These are phyloP conservation scores for Phyllopteryx taeniolatus DNA, from an alignment of 2,113 vertebrate genomes.

Conservation along the genomic window DNA sequence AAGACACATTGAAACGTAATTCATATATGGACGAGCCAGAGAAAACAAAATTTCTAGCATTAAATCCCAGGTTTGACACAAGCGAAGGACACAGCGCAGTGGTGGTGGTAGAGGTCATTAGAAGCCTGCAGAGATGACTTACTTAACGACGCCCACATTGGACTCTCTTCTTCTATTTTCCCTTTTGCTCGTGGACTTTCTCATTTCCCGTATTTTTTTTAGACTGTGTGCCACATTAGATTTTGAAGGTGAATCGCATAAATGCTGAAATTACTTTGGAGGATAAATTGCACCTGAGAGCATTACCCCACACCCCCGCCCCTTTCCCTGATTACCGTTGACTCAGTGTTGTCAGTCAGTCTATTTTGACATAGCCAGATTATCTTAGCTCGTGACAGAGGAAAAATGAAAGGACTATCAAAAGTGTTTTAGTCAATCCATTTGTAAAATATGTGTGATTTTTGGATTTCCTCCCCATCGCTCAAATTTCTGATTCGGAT, in stretches of 20 bases:
- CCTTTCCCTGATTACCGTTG: constrained; percentile 51
- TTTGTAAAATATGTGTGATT: constrained; percentile 62
- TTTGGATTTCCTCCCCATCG: constrained; percentile 44
- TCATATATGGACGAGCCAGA: constrained; percentile 43
- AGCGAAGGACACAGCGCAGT: constrained; percentile 50
- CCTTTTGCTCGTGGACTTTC: constrained; percentile 46
- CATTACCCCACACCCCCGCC: constrained; percentile 14
- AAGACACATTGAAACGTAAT: constrained; percentile 55
- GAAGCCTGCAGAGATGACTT: constrained; percentile 57
- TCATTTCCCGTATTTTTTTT: constrained; percentile 56
- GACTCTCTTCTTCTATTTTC: constrained; percentile 42
- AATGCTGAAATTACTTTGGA: constrained; percentile 72
- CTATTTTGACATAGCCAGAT: constrained; percentile 28
- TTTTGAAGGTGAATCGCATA: constrained; percentile 78
- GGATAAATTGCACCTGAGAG: constrained; percentile 68
- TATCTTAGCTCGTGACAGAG: constrained; percentile 57
- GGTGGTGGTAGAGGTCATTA: constrained; percentile 54
- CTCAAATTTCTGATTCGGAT: constrained; percentile 42
- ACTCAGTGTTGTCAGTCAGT: constrained; percentile 14
- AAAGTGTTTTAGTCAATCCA: constrained; percentile 66
- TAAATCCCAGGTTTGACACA: constrained; percentile 54
- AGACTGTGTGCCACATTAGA: constrained; percentile 72
- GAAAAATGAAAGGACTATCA: constrained; percentile 49
- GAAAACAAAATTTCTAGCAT: constrained; percentile 37
- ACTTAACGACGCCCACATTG: constrained; percentile 62